These are phyloP conservation scores for Alcedo quadribrachys DNA, from an alignment of 2,797 vertebrate genomes.

Conservation along the genomic window DNA sequence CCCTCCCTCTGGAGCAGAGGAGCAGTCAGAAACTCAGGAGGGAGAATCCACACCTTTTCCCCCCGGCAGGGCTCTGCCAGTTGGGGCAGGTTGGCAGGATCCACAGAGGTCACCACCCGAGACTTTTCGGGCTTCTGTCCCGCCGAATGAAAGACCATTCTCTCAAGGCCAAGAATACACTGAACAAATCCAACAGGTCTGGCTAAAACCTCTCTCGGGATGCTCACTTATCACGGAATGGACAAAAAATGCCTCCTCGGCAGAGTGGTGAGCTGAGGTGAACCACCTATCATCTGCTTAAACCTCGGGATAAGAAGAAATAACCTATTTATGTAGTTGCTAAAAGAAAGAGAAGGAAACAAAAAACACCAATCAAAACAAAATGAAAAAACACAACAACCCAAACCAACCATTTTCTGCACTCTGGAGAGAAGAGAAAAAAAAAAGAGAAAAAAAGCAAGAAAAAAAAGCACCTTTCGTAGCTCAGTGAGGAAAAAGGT, in stretches of 20 bases:
- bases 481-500: constrained; percentile 69
- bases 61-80: background rate
- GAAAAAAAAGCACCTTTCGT: constrained; percentile 5
- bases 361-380: background rate
- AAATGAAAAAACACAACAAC: background rate
- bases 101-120: background rate
- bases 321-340: background rate
- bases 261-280: background rate
- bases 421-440: background rate
- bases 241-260: background rate
- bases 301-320: constrained; percentile 13
- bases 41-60: background rate
- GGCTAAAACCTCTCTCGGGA: constrained; percentile 9
- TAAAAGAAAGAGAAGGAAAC: background rate
- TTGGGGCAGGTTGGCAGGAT: background rate
- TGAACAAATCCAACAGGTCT: background rate
- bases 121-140: background rate
- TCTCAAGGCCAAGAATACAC: constrained; percentile 63
- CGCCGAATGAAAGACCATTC: background rate
- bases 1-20: background rate
- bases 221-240: background rate
- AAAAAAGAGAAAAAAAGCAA: background rate
- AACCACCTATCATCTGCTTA: background rate
- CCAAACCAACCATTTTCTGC: constrained; percentile 32
- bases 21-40: background rate